Percentiles rank a stretch among this genome's conserved stretches.
phyloP scores from a whole-genome alignment of 2,113 vertebrate species.

The Nansenia antarctica region DNA sequence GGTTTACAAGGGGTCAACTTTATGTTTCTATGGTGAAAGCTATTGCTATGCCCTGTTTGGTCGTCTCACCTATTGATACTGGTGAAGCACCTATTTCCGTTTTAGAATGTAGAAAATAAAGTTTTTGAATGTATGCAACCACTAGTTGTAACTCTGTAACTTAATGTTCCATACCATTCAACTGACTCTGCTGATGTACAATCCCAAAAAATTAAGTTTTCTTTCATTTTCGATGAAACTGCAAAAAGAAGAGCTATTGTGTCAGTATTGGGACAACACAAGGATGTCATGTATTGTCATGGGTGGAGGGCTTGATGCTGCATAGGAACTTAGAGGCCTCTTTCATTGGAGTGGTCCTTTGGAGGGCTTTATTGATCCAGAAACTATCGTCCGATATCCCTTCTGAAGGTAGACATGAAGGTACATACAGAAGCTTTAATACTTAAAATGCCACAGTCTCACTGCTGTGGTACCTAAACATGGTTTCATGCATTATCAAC shows the following conservation, averaged over 20 bases:
- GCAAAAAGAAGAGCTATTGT: slow-evolving; percentile 32
- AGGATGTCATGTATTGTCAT: slow-evolving; percentile 27
- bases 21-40: slow-evolving; percentile 48
- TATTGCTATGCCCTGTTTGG: slow-evolving; percentile 31
- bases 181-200: slow-evolving; percentile 62
- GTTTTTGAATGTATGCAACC: slow-evolving; percentile 51
- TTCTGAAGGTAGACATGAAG: slow-evolving; percentile 12
- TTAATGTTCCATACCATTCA: slow-evolving; percentile 14
- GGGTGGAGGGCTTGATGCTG: slow-evolving; percentile 47
- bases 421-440: background rate
- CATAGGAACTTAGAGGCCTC: slow-evolving; percentile 35
- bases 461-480: background rate
- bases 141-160: slow-evolving; percentile 36
- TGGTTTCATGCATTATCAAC: background rate
- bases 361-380: slow-evolving; percentile 40
- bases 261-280: background rate
- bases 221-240: slow-evolving; percentile 32
- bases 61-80: slow-evolving; percentile 45
- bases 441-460: background rate
- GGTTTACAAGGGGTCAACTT: slow-evolving; percentile 37
- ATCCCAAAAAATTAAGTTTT: slow-evolving; percentile 45
- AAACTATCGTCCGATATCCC: slow-evolving; percentile 22
- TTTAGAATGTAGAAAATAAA: slow-evolving; percentile 56
- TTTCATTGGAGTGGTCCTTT: slow-evolving; percentile 28
- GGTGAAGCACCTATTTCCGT: slow-evolving; percentile 41